A percentile compares a stretch with the other conserved stretches of the same genome.
Conservation (phyloP, 2,888 invertebrate genomes). For the Brachyptera putata region DNA sequence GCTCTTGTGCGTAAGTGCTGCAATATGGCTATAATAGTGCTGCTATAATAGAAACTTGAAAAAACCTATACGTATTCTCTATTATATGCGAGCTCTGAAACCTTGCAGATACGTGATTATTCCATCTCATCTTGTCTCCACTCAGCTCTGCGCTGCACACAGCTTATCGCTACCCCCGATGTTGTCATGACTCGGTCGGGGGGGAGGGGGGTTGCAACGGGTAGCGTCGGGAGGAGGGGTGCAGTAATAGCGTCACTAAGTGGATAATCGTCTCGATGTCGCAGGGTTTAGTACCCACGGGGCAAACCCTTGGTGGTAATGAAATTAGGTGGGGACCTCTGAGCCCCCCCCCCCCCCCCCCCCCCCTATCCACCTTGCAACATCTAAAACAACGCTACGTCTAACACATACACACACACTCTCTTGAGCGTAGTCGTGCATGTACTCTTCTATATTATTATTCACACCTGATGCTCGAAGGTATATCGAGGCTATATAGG, state of each 20-base stretch:
- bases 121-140: too few relatives aligned
- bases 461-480: neutral
- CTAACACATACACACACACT: neutral
- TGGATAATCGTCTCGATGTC: constrained; percentile 28
- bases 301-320: constrained; percentile 20
- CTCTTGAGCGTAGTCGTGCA: neutral
- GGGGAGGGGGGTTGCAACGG: too few relatives aligned
- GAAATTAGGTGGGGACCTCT: constrained; percentile 19
- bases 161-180: too few relatives aligned
- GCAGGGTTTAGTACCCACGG: constrained; percentile 20
- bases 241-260: constrained; percentile 28
- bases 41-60: too few relatives aligned
- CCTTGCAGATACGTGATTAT: too few relatives aligned
- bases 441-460: neutral
- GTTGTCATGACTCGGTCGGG: too few relatives aligned
- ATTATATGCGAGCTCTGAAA: neutral
- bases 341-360: neutral
- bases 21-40: too few relatives aligned
- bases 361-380: neutral
- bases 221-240: too few relatives aligned
- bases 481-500: too few relatives aligned
- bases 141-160: too few relatives aligned
- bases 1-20: too few relatives aligned
- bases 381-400: neutral
- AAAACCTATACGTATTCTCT: neutral